Evolutionary conservation across 2,797 vertebrate species (phyloP).

Genomic region (Columba guinea): DNA sequence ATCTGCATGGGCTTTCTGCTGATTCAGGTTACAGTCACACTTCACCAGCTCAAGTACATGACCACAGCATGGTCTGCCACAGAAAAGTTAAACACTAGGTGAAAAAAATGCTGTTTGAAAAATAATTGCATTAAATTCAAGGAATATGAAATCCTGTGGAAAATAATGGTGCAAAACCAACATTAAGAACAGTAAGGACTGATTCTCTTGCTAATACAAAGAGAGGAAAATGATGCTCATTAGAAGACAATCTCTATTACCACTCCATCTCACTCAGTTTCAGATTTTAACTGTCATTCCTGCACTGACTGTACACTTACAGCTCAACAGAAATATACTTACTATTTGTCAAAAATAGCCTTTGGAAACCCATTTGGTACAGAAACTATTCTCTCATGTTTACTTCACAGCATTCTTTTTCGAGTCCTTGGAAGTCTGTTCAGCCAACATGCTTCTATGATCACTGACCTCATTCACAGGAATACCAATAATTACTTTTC

Average conservation of each 20-base stretch:
- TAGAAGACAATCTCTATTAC: background rate
- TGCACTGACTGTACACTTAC: background rate
- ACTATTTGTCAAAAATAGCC: background rate
- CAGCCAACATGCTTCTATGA: background rate
- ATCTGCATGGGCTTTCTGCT: background rate
- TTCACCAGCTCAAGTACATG: background rate
- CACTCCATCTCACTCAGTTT: background rate
- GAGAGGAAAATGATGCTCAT: background rate
- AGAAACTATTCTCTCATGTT: background rate
- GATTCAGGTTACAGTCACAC: accelerated
- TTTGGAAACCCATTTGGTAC: background rate
- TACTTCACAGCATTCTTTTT: background rate
- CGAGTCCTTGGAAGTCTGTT: background rate
- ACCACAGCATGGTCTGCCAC: background rate
- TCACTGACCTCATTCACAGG: background rate
- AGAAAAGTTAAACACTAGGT: background rate
- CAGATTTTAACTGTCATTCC: background rate
- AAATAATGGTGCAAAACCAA: background rate
- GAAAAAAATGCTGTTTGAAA: background rate
- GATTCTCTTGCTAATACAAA: background rate
- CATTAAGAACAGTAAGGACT: background rate
- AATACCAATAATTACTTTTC: background rate
- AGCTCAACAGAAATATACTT: background rate
- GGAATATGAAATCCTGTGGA: background rate
- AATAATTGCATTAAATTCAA: background rate